A percentile compares a stretch with the other conserved stretches of the same genome.
Evolutionary conservation across 1,140 invertebrate species (phyloP).

Genomic region (Pantala flavescens): DNA sequence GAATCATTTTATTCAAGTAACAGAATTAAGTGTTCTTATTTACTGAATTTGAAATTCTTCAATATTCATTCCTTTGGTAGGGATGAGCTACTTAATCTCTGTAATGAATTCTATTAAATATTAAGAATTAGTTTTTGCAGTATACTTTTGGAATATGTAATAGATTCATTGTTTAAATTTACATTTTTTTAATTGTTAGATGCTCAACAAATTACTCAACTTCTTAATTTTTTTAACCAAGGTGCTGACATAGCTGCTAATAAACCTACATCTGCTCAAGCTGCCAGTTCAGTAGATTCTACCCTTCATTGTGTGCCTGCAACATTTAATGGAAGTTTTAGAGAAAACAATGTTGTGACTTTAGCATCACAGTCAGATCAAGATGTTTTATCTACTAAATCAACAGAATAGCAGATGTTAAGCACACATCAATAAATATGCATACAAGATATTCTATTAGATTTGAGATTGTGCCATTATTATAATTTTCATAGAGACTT

Average conservation of each 20-base stretch:
- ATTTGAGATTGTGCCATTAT: not conserved
- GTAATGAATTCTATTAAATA: not conserved
- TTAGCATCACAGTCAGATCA: not conserved
- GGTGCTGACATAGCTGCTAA: not conserved
- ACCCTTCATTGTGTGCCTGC: slow-evolving; percentile 3
- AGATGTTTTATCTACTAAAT: not conserved
- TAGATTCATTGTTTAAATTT: not conserved
- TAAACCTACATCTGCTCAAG: not conserved
- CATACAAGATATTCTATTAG: not conserved
- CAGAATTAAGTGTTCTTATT: not conserved
- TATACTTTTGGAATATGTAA: not conserved
- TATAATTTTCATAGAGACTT: not conserved
- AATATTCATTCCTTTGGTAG: not conserved
- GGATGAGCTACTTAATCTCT: not conserved
- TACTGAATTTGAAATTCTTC: not conserved
- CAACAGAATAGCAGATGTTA: not conserved
- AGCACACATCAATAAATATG: not conserved
- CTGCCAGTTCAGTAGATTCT: not conserved
- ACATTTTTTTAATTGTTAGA: not conserved
- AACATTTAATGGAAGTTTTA: not conserved
- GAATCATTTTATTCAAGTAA: not conserved
- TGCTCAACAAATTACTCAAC: not conserved
- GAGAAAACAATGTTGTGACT: not conserved
- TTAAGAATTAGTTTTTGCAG: not conserved
- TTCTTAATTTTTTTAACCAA: not conserved